Evolutionary conservation across 2,888 invertebrate genomes (phyloP), one percentile per base, ranked within the genome.

Genomic region (Apocheima hispidaria): DNA sequence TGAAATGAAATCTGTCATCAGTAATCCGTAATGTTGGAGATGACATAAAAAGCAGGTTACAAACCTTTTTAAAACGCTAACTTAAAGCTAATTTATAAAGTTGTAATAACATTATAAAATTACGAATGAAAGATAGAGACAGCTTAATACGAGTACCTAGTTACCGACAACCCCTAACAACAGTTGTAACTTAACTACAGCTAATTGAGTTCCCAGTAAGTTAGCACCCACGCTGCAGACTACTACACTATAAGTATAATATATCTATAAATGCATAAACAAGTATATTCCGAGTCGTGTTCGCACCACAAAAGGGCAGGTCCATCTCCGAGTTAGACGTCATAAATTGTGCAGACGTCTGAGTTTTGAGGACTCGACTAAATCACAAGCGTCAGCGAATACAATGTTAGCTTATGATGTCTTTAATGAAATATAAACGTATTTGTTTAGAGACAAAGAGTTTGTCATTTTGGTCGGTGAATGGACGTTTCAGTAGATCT

Each of bases 291-390:
- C 4, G 41, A 41, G 21, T 6, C 68, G 75, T 72, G 66, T 70
- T 72, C 73, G 73, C 75, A 76, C 78, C 77, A 82, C 84, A 84
- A 83, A 82, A 82, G 82, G 77, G 79, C 79, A 77, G 77, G 81
- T 79, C 83, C 80, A 77, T 78, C 75, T 77, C 74, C 63, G 75
- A 84, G 83, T 83, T 82, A 82, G 79, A 78, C 82, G 71, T 81
- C 83, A 86, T 83, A 85, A 86, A 84, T 84, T 84, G 84, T 79
- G 65, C 76, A 79, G 81, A 82, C 80, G 78, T 82, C 83, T 78
- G 78, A 77, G 75, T 82, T 78, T 73, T 66, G 26, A 40, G 41
- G 14, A 38, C 21, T 18, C 57, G 60, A 46, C 4, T 50, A 78
- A 77, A 59, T 23, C 9, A 68, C 16, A 52, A 67, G 59, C 49